A percentile compares a stretch with the other conserved stretches of the same genome.
Conservation (phyloP, 1,140 invertebrate genomes). For the Drosophila sechellia region DNA sequence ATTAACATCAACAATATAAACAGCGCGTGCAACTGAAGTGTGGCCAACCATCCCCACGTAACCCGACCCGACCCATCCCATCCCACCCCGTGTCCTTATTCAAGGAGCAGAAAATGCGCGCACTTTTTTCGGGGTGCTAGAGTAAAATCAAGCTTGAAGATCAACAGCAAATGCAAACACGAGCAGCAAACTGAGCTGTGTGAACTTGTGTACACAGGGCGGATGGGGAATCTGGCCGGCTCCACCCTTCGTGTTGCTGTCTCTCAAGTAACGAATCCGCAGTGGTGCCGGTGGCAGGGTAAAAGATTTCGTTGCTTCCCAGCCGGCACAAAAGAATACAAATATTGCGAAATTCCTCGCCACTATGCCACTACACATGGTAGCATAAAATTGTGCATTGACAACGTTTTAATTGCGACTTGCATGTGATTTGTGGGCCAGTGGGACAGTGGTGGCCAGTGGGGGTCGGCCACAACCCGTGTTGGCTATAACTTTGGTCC, state of each 20-base stretch:
- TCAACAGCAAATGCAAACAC: slow-evolving; percentile 69
- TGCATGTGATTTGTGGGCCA: slow-evolving; percentile 54
- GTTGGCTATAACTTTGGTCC: slow-evolving; percentile 30
- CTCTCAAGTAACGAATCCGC: slow-evolving; percentile 31
- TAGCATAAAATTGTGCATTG: slow-evolving; percentile 53
- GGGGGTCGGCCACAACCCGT: neutral
- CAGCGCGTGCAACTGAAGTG: slow-evolving; percentile 50
- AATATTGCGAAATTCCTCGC: slow-evolving; percentile 43
- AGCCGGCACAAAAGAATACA: slow-evolving; percentile 21
- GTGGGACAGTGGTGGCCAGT: neutral
- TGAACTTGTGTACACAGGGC: slow-evolving; percentile 53
- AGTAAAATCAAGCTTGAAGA: slow-evolving; percentile 69
- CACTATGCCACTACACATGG: slow-evolving; percentile 17
- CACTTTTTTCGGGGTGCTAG: slow-evolving; percentile 30
- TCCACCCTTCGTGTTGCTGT: neutral
- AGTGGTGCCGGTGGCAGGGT: slow-evolving; percentile 21
- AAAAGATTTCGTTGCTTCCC: slow-evolving; percentile 19
- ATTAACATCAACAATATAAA: slow-evolving; percentile 55
- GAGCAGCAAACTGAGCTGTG: slow-evolving; percentile 49
- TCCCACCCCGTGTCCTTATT: neutral
- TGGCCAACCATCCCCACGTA: neutral
- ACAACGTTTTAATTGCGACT: slow-evolving; percentile 75
- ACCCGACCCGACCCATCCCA: neutral
- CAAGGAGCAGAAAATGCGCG: slow-evolving; percentile 45
- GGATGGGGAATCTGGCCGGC: neutral